These are phyloP conservation scores for Tauraco hartlaubi DNA, from an alignment of 2,797 vertebrate genomes.

Conservation along the genomic window DNA sequence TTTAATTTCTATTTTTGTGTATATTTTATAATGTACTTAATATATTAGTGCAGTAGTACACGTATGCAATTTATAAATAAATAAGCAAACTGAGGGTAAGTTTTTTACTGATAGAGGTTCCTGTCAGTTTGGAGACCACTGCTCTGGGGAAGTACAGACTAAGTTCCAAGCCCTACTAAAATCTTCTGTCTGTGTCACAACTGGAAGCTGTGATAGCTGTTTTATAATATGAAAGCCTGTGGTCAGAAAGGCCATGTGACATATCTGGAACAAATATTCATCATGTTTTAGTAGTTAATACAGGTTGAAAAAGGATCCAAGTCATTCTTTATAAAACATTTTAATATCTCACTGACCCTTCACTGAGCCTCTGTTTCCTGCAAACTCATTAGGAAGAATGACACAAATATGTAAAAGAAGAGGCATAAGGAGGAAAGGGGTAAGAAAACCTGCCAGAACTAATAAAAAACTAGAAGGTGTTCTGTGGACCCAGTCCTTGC, in stretches of 20 bases:
- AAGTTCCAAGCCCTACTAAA: neutral
- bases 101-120: neutral
- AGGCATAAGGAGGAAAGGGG: neutral
- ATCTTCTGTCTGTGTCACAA: neutral
- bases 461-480: neutral
- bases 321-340: neutral
- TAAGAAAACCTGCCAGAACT: neutral
- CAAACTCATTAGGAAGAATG: neutral
- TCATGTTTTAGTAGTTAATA: neutral
- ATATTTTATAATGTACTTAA: neutral
- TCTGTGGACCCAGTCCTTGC: neutral
- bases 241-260: neutral
- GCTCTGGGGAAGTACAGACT: neutral
- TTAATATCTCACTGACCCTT: neutral
- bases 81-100: neutral
- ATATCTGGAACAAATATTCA: neutral
- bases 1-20: neutral
- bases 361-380: neutral
- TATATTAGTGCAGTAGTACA: neutral
- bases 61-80: neutral
- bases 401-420: neutral
- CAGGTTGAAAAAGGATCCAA: neutral
- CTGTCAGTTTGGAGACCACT: neutral
- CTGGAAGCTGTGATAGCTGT: neutral
- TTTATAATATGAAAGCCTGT: neutral